phyloP scores from a whole-genome alignment of 1,140 invertebrate genomes.

The Apis laboriosa region DNA sequence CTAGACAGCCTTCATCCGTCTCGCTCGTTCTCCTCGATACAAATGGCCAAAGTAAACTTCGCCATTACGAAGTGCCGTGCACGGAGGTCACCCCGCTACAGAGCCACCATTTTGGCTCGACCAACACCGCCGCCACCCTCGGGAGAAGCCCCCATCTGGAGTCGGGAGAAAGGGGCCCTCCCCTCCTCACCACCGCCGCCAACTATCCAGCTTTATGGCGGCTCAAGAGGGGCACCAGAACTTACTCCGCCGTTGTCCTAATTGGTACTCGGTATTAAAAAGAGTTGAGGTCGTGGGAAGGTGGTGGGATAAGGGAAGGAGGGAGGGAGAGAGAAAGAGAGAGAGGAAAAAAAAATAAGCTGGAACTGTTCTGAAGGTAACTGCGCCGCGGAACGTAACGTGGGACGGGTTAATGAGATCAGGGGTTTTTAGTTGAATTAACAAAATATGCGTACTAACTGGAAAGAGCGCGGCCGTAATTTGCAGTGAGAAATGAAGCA shows the following conservation, averaged over 20 bases:
- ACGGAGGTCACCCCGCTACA: conserved; percentile 63
- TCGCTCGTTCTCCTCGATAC: conserved; percentile 65
- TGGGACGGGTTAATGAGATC: conserved; percentile 52
- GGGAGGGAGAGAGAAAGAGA: neutral
- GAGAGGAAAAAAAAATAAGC: conserved; percentile 15
- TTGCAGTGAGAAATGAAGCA: conserved; percentile 44
- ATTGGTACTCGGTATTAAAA: conserved; percentile 63
- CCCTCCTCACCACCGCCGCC: conserved; percentile 21
- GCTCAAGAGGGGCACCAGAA: conserved; percentile 59
- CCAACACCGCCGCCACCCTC: conserved; percentile 55
- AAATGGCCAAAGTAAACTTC: conserved; percentile 79
- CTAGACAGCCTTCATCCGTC: conserved; percentile 14
- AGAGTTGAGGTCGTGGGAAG: conserved; percentile 26
- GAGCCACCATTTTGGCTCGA: conserved; percentile 63
- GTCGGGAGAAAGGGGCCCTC: conserved; percentile 41
- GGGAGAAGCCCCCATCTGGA: conserved; percentile 59
- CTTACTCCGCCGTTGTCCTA: conserved; percentile 59
- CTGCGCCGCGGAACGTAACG: conserved; percentile 36
- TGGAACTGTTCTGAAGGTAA: conserved; percentile 45
- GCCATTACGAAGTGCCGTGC: conserved; percentile 75
- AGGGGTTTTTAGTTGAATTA: conserved; percentile 55
- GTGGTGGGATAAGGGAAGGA: too few species aligned
- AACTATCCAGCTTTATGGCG: conserved; percentile 57
- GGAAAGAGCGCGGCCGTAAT: conserved; percentile 39
- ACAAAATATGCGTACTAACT: conserved; percentile 47